phyloP scores from a whole-genome alignment of 2,888 invertebrate genomes.

The Ashinkailepas kermadecensis region DNA sequence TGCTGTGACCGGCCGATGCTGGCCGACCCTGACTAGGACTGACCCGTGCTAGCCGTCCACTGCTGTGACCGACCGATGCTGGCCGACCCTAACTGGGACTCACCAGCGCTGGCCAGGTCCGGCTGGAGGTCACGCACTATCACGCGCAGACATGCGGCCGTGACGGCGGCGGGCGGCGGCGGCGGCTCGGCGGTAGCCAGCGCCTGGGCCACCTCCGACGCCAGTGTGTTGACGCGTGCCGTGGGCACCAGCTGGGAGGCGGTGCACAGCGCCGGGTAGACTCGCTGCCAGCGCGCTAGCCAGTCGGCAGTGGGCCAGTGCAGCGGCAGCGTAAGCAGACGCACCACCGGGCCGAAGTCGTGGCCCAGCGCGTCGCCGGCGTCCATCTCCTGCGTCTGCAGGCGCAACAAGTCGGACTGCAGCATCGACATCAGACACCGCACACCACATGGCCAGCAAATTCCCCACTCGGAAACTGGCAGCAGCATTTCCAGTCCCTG shows the following conservation, averaged over 20 bases:
- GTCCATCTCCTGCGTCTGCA: slow-evolving; percentile 16
- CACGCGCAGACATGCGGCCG: neutral
- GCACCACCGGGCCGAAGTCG: neutral
- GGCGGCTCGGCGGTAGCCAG: neutral
- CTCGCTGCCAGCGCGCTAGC: neutral
- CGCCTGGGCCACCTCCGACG: neutral
- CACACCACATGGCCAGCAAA: neutral
- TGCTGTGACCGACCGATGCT: too few relatives aligned
- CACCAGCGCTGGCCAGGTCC: too few relatives aligned
- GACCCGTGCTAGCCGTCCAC: too few relatives aligned
- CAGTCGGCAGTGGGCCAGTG: neutral
- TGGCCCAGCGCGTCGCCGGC: slow-evolving; percentile 2
- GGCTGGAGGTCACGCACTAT: neutral
- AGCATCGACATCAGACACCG: neutral
- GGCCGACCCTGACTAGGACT: too few relatives aligned
- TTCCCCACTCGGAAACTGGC: neutral
- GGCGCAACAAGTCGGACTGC: neutral
- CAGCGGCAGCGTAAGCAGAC: neutral
- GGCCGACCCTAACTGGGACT: too few relatives aligned
- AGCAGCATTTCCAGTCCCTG: too few relatives aligned
- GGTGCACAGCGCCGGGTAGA: neutral
- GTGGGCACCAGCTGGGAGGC: slow-evolving; percentile 2
- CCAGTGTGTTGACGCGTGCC: neutral
- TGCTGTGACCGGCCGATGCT: too few relatives aligned
- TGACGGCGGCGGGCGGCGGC: neutral